Conservation (phyloP, 2,797 vertebrate species). For the Hirundo rustica region DNA sequence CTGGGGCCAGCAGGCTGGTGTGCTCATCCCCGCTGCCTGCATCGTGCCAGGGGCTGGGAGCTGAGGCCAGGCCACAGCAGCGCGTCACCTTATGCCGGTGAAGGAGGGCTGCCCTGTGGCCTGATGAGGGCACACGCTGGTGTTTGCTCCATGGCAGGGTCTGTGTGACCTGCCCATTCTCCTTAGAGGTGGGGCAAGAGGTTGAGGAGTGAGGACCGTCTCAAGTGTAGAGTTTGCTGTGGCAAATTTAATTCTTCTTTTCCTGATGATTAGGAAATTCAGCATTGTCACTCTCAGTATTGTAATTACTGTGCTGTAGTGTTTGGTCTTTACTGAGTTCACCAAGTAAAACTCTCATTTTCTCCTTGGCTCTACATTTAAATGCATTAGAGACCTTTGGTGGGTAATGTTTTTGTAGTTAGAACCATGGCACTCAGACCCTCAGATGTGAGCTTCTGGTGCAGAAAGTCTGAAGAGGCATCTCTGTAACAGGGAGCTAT, state of each 20-base stretch:
- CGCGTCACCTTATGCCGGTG: background rate
- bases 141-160: background rate
- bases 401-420: background rate
- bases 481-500: background rate
- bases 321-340: background rate
- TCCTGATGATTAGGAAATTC: background rate
- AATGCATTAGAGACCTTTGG: background rate
- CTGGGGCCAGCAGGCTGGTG: accelerated
- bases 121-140: accelerated
- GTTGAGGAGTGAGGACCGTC: accelerated
- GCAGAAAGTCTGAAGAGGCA: background rate
- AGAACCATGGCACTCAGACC: accelerated
- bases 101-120: background rate
- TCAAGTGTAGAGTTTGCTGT: background rate
- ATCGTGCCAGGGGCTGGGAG: accelerated
- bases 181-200: background rate
- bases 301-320: background rate
- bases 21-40: background rate
- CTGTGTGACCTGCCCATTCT: background rate
- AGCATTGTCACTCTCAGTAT: background rate
- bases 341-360: background rate
- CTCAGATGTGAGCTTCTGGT: background rate
- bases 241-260: background rate
- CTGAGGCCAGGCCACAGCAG: background rate
- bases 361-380: background rate